These are phyloP conservation scores for Ammodytes dubius DNA, from an alignment of 2,113 vertebrate species.

Conservation along the genomic window DNA sequence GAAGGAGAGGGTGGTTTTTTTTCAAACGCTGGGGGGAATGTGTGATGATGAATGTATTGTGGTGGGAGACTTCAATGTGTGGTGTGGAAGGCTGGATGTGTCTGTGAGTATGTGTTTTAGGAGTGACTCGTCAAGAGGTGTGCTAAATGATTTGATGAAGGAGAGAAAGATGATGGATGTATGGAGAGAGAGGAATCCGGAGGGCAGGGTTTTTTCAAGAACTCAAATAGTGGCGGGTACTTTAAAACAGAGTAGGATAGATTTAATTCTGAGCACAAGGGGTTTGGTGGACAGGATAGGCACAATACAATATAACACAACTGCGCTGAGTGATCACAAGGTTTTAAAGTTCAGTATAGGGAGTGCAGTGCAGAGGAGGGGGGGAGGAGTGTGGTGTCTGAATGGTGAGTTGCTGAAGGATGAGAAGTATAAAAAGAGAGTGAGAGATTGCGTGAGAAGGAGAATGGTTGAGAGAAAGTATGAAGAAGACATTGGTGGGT, in stretches of 20 bases:
- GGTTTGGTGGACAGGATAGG: neutral
- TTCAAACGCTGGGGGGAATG: neutral
- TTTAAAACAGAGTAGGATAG: neutral
- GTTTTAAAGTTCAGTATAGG: neutral
- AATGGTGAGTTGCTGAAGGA: neutral
- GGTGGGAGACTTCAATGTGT: constrained; percentile 16
- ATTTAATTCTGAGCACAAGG: neutral
- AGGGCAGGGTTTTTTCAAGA: neutral
- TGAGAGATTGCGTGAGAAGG: neutral
- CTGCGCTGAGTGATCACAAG: neutral
- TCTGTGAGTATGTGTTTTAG: neutral
- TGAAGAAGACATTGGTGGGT: neutral
- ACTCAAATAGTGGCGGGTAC: neutral
- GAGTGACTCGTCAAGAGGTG: neutral
- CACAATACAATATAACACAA: neutral
- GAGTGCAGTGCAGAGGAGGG: neutral
- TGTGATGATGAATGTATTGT: neutral
- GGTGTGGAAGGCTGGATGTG: constrained; percentile 4
- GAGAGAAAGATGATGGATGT: no score
- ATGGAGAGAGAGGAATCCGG: neutral
- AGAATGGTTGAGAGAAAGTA: neutral
- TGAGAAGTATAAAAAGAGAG: neutral
- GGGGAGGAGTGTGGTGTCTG: neutral
- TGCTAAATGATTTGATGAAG: neutral
- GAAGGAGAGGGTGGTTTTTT: neutral